phyloP scores from a whole-genome alignment of 2,113 vertebrate species.

The Phrynocephalus versicolor region DNA sequence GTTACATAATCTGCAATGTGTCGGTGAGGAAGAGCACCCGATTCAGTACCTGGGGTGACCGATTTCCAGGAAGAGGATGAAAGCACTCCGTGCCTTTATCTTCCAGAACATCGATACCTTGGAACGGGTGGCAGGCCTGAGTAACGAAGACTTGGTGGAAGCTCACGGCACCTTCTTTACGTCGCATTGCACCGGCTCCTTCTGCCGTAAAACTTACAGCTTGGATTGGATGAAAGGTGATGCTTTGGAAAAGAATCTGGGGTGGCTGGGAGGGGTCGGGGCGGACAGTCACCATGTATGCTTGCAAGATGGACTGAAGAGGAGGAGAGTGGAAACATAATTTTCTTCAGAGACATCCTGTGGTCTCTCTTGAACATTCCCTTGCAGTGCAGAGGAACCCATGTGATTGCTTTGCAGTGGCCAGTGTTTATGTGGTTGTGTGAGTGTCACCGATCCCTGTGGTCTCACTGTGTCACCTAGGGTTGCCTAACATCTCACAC shows the following conservation, averaged over 20 bases:
- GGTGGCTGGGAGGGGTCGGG: not conserved
- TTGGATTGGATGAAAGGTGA: conserved; percentile 93
- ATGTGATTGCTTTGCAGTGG: not conserved
- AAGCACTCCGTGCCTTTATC: not conserved
- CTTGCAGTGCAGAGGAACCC: not conserved
- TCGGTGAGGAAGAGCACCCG: too few species aligned
- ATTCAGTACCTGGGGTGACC: too few species aligned
- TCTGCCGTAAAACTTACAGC: conserved; percentile 79
- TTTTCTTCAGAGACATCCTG: not conserved
- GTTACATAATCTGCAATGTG: too few species aligned
- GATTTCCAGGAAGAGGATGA: too few species aligned
- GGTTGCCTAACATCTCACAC: too few species aligned
- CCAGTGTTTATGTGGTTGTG: not conserved
- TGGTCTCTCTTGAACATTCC: not conserved
- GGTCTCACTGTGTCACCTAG: too few species aligned
- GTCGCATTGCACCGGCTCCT: conserved; percentile 82
- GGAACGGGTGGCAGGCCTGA: conserved; percentile 87
- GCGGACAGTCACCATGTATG: too few species aligned
- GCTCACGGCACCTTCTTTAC: conserved; percentile 92
- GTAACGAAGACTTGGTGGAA: conserved; percentile 84
- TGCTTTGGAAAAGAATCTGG: not conserved
- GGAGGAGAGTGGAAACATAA: not conserved
- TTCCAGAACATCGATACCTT: conserved; percentile 90
- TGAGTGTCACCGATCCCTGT: too few species aligned
- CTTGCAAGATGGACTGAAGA: not conserved